These are phyloP conservation scores for Gasteruption jaculator DNA, from an alignment of 2,888 invertebrate genomes.

Conservation along the genomic window DNA sequence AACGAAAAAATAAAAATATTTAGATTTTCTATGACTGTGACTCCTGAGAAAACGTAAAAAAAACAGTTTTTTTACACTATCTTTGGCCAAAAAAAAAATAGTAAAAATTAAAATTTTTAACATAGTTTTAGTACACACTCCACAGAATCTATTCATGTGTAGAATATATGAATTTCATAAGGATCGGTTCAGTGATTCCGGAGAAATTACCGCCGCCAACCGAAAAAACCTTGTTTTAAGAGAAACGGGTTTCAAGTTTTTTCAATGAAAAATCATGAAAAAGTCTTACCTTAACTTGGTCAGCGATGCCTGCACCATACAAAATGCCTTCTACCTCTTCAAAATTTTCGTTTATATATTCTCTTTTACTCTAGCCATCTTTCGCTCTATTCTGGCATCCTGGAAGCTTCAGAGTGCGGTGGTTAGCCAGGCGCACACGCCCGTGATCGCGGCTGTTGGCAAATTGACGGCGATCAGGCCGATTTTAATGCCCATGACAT, in stretches of 20 bases:
- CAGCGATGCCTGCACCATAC: slow-evolving; percentile 15
- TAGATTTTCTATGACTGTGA: too few relatives aligned
- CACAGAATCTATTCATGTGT: too few relatives aligned
- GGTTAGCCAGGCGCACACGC: slow-evolving; percentile 10
- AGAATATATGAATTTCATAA: too few relatives aligned
- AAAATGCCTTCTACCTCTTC: slow-evolving; percentile 16
- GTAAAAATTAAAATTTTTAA: slow-evolving; percentile 14
- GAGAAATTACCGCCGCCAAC: too few relatives aligned
- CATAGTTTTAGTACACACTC: too few relatives aligned
- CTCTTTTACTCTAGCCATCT: slow-evolving; percentile 1
- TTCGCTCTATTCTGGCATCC: slow-evolving; percentile 18
- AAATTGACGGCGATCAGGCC: slow-evolving; percentile 14
- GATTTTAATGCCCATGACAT: slow-evolving; percentile 20
- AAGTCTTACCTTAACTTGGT: slow-evolving; percentile 17
- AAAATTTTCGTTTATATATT: slow-evolving; percentile 6
- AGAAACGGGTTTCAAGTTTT: slow-evolving; percentile 16
- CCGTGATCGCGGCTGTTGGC: slow-evolving; percentile 12
- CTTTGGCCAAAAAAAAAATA: slow-evolving; percentile 18
- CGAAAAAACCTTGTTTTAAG: slow-evolving; percentile 19
- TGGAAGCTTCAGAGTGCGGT: slow-evolving; percentile 17
- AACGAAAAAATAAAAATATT: too few relatives aligned
- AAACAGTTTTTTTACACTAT: slow-evolving; percentile 13
- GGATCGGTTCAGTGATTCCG: too few relatives aligned
- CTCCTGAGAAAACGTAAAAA: too few relatives aligned
- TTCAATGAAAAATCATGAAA: slow-evolving; percentile 14